Conservation (phyloP, 37 sponge, comb jelly and placozoan genomes). For the Amphimedon queenslandica region DNA sequence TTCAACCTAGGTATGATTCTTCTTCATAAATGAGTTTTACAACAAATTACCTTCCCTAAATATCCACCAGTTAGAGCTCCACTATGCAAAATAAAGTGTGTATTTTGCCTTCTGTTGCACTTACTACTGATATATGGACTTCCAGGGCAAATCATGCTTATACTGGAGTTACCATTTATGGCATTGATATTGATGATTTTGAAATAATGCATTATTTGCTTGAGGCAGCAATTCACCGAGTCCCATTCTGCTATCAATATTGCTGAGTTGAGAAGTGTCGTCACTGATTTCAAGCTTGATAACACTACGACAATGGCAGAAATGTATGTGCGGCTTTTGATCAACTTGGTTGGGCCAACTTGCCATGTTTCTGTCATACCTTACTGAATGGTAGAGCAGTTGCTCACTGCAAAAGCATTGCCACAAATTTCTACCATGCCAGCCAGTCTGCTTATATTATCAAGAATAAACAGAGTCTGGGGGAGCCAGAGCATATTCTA, state of each 20-base stretch:
- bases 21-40: slow-evolving; percentile 14
- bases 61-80: slow-evolving; percentile 8
- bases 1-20: slow-evolving; percentile 19
- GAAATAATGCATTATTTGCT: slow-evolving; percentile 11
- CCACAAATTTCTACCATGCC: slow-evolving; percentile 9
- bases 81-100: background rate
- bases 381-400: slow-evolving; percentile 6
- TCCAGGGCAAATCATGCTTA: slow-evolving; percentile 31
- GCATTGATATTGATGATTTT: background rate
- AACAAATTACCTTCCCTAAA: slow-evolving; percentile 1
- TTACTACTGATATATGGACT: slow-evolving; percentile 43
- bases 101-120: background rate
- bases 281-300: background rate
- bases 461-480: slow-evolving; percentile 4
- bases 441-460: slow-evolving; percentile 1
- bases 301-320: background rate
- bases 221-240: slow-evolving; percentile 26
- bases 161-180: slow-evolving; percentile 24
- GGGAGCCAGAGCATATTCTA: background rate
- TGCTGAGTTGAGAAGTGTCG: slow-evolving; percentile 7
- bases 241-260: slow-evolving; percentile 17
- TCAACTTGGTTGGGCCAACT: background rate
- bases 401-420: slow-evolving; percentile 12
- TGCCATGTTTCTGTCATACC: slow-evolving; percentile 21
- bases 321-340: slow-evolving; percentile 3